phyloP scores from a whole-genome alignment of 2,113 vertebrate species.

The Spilogale gracilis region DNA sequence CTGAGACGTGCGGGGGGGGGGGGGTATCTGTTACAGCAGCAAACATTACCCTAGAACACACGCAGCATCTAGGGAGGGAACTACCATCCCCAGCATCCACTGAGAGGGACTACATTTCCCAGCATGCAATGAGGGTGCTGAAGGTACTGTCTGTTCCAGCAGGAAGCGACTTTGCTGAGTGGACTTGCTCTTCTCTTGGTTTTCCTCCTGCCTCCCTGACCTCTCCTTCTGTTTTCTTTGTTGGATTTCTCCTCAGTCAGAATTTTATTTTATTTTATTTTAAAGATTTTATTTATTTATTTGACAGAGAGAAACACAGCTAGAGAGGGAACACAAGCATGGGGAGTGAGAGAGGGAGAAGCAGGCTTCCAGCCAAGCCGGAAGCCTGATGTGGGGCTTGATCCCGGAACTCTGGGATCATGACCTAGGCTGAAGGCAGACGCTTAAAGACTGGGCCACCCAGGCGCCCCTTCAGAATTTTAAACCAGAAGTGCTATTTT shows the following conservation, averaged over 20 bases:
- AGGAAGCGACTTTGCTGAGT: background rate
- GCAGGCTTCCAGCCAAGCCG: too few species aligned
- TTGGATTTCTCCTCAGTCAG: background rate
- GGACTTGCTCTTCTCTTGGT: background rate
- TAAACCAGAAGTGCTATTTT: background rate
- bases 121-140: background rate
- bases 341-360: too few species aligned
- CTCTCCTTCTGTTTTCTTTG: background rate
- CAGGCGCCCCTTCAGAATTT: background rate
- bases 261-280: slow-evolving; percentile 55
- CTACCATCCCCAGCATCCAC: slow-evolving; percentile 42
- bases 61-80: background rate
- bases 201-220: background rate
- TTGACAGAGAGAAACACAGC: too few species aligned
- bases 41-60: background rate
- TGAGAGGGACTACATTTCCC: slow-evolving; percentile 6
- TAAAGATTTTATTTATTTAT: background rate
- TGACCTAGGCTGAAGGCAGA: too few species aligned
- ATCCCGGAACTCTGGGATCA: too few species aligned
- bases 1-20: background rate
- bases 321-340: too few species aligned
- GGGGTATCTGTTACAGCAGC: background rate
- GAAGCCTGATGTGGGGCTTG: too few species aligned
- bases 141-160: background rate
- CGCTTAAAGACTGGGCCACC: too few species aligned